Base-by-base conservation (phyloP, 2,888 invertebrate genomes). In the Spodoptera picta region DNA sequence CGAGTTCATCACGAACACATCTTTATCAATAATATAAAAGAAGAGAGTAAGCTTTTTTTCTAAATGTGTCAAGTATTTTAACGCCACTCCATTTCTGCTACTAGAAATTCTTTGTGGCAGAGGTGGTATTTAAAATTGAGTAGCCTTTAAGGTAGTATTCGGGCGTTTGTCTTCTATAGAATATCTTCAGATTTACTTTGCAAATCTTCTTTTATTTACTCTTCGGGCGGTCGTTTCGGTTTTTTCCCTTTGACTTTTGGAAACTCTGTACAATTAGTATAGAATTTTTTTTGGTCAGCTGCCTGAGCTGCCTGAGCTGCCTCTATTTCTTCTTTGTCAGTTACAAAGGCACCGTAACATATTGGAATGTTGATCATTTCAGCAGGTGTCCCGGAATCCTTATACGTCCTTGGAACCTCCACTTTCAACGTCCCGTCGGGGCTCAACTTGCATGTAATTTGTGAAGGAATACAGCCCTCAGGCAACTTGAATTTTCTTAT, bases 401-500 rank as follows among this genome's bases (percentile, higher is more conserved):
- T 83, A 1, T 60, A 54, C 24, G 83, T 77, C 50, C 91, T 87
- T 0, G 83, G 82, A 0, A 90, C 94, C 7, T 84, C 87, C 5
- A 94, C 81, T 0, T 88, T 91, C 0, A 94, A 69, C 4, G 88
- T 81, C 0, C 94, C 94, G 12, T 91, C 87, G 2, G 84, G 58
- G 0, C 89, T 86, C 1, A 91, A 62, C 9, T 71, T 77, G 0
- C 92, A 87, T 47, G 86, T 79, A 47, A 93, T 87, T 0, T 79
- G 77, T 0, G 83, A 73, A 0, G 89, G 86, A 12, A 70, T 70
- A 49, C 92, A 93, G 0, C 93, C 93, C 4, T 84, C 74, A 0
- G 94, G 94, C 0, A 94, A 66, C 55, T 85, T 92, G 65, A 89
- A 93, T 73, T 88, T 92, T n/a, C 87, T 83, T 0, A 87, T 77